A percentile compares a stretch with the other conserved stretches of the same genome.
These are phyloP conservation scores for Peromyscus maniculatus DNA, from an alignment of 2,113 vertebrate species.

Conservation along the genomic window DNA sequence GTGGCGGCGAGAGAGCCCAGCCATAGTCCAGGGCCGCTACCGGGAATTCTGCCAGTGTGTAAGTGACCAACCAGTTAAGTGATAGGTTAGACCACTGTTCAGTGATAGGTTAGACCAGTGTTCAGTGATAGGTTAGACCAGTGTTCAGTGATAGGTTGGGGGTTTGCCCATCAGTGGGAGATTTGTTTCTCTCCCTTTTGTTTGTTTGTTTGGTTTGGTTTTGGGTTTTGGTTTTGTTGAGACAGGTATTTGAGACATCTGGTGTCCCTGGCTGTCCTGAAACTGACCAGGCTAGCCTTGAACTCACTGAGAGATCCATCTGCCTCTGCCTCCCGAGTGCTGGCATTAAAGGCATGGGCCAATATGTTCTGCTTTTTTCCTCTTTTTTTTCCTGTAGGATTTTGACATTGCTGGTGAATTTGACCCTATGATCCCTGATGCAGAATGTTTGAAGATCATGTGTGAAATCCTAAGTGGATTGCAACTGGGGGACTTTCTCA, in stretches of 20 bases:
- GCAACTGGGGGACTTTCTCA: slow-evolving; percentile 93
- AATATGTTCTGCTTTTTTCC: not conserved
- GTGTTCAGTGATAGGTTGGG: not conserved
- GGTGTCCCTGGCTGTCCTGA: not conserved
- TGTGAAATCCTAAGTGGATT: slow-evolving; percentile 93
- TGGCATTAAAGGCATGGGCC: not conserved
- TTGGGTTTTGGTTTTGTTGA: not conserved
- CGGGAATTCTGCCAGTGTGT: slow-evolving; percentile 98
- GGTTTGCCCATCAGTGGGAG: not conserved
- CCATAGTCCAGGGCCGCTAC: slow-evolving; percentile 93
- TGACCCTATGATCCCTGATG: slow-evolving; percentile 97
- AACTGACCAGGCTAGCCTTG: not conserved
- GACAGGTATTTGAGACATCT: not conserved
- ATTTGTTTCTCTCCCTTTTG: not conserved
- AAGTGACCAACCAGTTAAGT: slow-evolving; percentile 83
- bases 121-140: not conserved
- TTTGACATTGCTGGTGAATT: slow-evolving; percentile 97
- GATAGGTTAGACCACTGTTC: not conserved
- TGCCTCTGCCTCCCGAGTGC: not conserved
- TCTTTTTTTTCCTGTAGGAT: slow-evolving; percentile 88
- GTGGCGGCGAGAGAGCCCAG: slow-evolving; percentile 93
- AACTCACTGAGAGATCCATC: not conserved
- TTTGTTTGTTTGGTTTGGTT: not conserved
- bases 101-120: not conserved
- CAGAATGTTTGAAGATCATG: slow-evolving; percentile 96